phyloP scores from a whole-genome alignment of 2,113 vertebrate species.

The Boulengeromyrus knoepffleri region DNA sequence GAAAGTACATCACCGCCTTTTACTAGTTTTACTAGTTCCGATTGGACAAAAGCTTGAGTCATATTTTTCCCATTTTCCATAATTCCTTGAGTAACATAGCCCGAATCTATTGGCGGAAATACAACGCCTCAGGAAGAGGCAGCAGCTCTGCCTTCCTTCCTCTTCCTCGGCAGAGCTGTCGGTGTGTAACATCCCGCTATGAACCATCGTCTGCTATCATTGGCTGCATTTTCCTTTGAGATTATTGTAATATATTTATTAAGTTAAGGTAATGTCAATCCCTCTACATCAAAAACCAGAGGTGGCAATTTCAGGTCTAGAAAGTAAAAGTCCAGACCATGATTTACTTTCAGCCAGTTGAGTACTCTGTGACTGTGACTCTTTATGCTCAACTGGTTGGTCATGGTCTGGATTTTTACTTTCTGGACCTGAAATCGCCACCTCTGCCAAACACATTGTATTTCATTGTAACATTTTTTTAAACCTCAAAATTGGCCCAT shows the following conservation, averaged over 20 bases:
- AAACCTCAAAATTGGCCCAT: not conserved
- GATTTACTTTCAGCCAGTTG: too few species aligned
- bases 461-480: not conserved
- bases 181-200: not conserved
- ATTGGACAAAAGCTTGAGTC: not conserved
- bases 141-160: not conserved
- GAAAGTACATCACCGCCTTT: not conserved
- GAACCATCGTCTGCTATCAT: not conserved
- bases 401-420: too few species aligned
- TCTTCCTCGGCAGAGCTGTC: not conserved
- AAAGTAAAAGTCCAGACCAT: too few species aligned
- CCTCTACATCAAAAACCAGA: not conserved
- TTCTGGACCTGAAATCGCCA: too few species aligned
- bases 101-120: not conserved
- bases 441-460: not conserved
- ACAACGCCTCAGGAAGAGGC: not conserved
- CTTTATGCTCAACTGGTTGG: too few species aligned
- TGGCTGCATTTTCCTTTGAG: not conserved
- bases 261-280: not conserved
- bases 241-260: not conserved
- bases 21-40: not conserved
- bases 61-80: not conserved
- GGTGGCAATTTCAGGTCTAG: too few species aligned
- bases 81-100: not conserved
- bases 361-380: too few species aligned